A percentile compares a stretch with the other conserved stretches of the same genome.
These are phyloP conservation scores for Perdita meconis DNA, from an alignment of 2,888 invertebrate genomes.

Conservation along the genomic window DNA sequence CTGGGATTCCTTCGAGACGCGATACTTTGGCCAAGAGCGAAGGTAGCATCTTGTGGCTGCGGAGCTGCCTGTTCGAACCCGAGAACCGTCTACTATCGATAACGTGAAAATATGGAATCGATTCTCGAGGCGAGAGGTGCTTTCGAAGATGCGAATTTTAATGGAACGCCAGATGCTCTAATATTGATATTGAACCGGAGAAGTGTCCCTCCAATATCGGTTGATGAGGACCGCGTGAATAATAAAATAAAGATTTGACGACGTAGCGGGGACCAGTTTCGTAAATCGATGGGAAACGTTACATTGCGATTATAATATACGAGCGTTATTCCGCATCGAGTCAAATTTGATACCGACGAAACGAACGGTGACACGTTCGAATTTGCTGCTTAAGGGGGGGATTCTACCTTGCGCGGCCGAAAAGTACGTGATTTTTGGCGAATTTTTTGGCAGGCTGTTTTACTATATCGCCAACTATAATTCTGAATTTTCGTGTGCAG, in stretches of 20 bases:
- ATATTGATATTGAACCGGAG: slow-evolving; percentile 50
- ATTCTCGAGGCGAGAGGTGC: slow-evolving; percentile 38
- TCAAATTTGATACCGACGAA: not conserved
- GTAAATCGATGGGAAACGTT: slow-evolving; percentile 16
- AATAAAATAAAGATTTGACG: slow-evolving; percentile 52
- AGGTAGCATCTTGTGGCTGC: not conserved
- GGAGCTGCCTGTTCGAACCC: not conserved
- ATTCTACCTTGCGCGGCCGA: no score
- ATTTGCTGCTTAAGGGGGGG: not conserved
- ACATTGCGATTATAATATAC: not conserved
- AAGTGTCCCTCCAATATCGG: slow-evolving; percentile 31
- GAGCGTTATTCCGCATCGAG: slow-evolving; percentile 8
- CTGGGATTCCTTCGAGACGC: not conserved
- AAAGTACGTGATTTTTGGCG: no score
- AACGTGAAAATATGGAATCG: slow-evolving; percentile 57
- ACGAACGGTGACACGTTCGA: not conserved
- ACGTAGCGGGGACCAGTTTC: not conserved
- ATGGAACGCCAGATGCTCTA: slow-evolving; percentile 60
- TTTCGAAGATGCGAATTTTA: slow-evolving; percentile 52
- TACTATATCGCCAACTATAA: no score
- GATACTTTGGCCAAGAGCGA: not conserved
- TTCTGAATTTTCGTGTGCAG: no score
- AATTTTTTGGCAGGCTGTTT: no score
- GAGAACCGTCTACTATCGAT: slow-evolving; percentile 36
- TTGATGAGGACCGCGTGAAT: slow-evolving; percentile 44